Conservation (phyloP, 2,888 invertebrate genomes). For the Apamea anceps region DNA sequence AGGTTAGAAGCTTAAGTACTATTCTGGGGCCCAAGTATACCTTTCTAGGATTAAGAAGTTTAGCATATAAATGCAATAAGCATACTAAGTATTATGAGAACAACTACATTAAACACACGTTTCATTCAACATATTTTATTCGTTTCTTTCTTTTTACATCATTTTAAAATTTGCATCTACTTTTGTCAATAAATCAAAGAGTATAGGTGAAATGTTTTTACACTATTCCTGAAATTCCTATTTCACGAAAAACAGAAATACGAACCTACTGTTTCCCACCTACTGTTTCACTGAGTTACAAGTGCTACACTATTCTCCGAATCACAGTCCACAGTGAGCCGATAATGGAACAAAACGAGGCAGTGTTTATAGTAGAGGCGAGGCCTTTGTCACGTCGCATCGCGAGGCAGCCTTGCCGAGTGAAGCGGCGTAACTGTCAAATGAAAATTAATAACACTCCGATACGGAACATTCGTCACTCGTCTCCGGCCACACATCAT, state of each 20-base stretch:
- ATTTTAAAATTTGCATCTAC: background rate
- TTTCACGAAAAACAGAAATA: slow-evolving; percentile 8
- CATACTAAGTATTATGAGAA: background rate
- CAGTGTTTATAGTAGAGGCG: slow-evolving; percentile 68
- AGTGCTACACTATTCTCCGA: slow-evolving; percentile 64
- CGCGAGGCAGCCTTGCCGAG: slow-evolving; percentile 67
- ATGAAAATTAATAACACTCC: slow-evolving; percentile 84
- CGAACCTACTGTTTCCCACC: slow-evolving; percentile 4
- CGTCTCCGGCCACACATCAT: slow-evolving; percentile 61
- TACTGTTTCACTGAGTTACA: slow-evolving; percentile 39
- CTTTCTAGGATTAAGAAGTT: background rate
- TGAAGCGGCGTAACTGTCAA: slow-evolving; percentile 75
- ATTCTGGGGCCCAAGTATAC: background rate
- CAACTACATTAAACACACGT: background rate
- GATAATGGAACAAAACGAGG: slow-evolving; percentile 74
- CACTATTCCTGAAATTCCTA: background rate
- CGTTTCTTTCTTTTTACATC: background rate
- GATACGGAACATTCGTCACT: slow-evolving; percentile 68
- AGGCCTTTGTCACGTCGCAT: slow-evolving; percentile 66
- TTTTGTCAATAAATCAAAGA: background rate
- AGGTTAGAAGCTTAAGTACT: background rate
- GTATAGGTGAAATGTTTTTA: background rate
- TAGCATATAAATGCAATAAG: background rate
- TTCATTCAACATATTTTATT: background rate
- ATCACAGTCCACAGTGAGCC: slow-evolving; percentile 67